Percentiles rank a stretch among this genome's conserved stretches.
Conservation (phyloP, 2,797 vertebrate genomes). For the Graptemys geographica region DNA sequence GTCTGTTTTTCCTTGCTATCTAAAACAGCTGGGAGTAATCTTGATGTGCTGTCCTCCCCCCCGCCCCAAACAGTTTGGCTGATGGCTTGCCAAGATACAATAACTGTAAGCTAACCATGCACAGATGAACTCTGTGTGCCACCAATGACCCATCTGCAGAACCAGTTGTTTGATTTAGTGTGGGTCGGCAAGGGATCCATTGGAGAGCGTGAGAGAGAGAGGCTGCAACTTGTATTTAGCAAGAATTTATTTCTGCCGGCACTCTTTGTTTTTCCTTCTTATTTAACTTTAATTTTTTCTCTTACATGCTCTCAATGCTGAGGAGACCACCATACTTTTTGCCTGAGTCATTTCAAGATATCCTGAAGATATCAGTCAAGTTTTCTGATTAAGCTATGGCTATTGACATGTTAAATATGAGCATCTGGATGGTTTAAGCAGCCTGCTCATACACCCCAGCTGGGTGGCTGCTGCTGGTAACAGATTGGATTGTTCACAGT, state of each 20-base stretch:
- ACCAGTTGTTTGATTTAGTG: not conserved
- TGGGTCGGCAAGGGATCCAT: not conserved
- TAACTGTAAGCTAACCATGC: not conserved
- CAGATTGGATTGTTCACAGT: not conserved
- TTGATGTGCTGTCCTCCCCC: not conserved
- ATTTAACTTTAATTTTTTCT: not conserved
- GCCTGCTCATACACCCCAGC: not conserved
- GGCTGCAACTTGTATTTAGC: not conserved
- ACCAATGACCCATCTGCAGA: not conserved
- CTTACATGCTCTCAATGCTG: not conserved
- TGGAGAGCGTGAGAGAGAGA: not conserved
- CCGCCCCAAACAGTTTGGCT: not conserved
- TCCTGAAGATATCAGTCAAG: not conserved
- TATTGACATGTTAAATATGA: not conserved
- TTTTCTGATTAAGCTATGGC: not conserved
- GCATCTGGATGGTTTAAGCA: not conserved
- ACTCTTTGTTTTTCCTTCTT: not conserved
- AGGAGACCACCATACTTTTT: not conserved
- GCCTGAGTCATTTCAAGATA: not conserved
- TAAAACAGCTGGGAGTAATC: not conserved
- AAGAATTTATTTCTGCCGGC: not conserved
- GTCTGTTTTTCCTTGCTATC: not conserved
- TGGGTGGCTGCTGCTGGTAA: not conserved
- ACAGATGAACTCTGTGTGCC: fast-evolving
- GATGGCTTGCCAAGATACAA: not conserved